Base-by-base conservation (phyloP, 2,797 vertebrate genomes). In the Eospalax fontanierii region DNA sequence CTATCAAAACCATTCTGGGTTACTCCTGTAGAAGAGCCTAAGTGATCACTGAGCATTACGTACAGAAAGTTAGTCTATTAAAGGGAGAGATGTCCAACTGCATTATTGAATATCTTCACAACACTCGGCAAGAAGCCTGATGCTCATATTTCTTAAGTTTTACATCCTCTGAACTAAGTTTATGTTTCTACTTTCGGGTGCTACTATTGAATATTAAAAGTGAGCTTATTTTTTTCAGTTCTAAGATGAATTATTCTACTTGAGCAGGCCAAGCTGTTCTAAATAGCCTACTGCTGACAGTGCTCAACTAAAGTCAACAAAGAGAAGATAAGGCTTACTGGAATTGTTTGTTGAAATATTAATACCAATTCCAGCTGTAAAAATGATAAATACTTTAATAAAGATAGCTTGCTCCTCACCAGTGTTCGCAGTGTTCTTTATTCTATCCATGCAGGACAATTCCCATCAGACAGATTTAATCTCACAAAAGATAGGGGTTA, bases 341-440 rank as follows among this genome's bases (percentile, higher is more conserved):
- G 89, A 93, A 95, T 43, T 86, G 28, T 97, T 97, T 97, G 38
- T 93, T 98, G 92, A 98, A 98, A 97, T 89, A 97, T 92, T 97
- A 98, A 97, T 98, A 95, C 85, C 92, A 96, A 97, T 97, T 97
- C 96, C 73, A 96, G 59, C 86, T 94, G 87, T 95, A 97, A 97
- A 98, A 97, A 95, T 96, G 94, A 82, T 90, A 96, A 96, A 82
- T 92, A 94, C 59, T 96, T 98, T 93, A 96, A 91, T 93, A 97
- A 97, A 97, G 35, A 95, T 97, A 33, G 59, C 40, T 66, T 94
- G 38, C 38, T 96, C 0, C 95, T 76, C 75, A 85, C 85, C 75
- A 95, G 79, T 86, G 38, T 97, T 96, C 87, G 2, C 18, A 43
- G 71, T 63, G 43, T 4, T 89, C 59, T 92, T 71, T 84, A 35